Evolutionary conservation across 2,113 vertebrate species (phyloP).

Genomic region (Sinocyclocheilus grahami): DNA sequence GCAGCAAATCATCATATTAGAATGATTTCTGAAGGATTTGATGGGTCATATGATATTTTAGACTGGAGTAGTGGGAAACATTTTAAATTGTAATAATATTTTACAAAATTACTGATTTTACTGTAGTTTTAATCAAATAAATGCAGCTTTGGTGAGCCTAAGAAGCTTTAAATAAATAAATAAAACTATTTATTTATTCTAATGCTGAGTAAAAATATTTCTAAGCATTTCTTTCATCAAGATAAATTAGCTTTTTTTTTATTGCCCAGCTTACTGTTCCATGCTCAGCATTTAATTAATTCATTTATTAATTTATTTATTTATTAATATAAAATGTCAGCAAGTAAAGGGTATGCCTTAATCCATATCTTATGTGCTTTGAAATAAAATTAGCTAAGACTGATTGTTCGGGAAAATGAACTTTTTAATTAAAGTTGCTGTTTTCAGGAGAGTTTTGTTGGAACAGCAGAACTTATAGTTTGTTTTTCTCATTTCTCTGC

Average conservation of each 20-base stretch:
- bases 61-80: too few species aligned
- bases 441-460: not conserved
- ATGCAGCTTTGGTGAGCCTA: too few species aligned
- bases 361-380: not conserved
- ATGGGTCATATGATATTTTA: too few species aligned
- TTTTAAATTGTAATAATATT: too few species aligned
- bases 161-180: not conserved
- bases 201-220: not conserved
- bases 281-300: not conserved
- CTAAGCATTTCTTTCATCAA: too few species aligned
- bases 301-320: not conserved
- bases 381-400: not conserved
- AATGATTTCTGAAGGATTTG: too few species aligned
- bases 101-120: too few species aligned
- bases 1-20: not conserved
- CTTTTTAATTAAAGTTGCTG: not conserved
- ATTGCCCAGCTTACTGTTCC: not conserved
- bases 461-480: not conserved
- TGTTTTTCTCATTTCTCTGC: slow-evolving; percentile 8
- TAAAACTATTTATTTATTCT: not conserved
- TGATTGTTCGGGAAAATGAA: not conserved
- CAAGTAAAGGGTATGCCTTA: not conserved
- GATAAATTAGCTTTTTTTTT: not conserved
- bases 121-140: too few species aligned
- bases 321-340: not conserved